Base-by-base conservation (phyloP, 2,888 invertebrate species). In the Chrysopilus asiliformis region DNA sequence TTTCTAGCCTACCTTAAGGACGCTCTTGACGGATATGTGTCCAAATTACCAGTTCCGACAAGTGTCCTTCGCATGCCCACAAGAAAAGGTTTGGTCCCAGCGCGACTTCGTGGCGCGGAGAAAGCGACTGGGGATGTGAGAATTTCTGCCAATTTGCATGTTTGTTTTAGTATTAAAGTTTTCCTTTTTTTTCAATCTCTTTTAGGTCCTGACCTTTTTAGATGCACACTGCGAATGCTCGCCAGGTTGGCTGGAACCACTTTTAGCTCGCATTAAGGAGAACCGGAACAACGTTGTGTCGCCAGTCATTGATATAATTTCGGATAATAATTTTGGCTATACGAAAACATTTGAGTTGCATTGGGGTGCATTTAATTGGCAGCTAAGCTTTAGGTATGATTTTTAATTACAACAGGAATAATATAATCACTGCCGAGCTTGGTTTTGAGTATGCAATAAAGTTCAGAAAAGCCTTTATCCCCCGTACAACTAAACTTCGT, bases 301-400 rank as follows among this genome's bases (percentile, higher is more conserved):
- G 49, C 90, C 90, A 0, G 81, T 90, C 1, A 91, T 91, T 41
- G 91, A 91, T 56, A 89, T 97, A 13, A 85, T 98, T 30, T 90
- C 89, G 42, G 93, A 97, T 53, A 87, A 95, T 49, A 91, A 90
- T 3, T 84, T 98, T 51, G 89, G 93, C 22, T 98, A 97, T 57
- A 82, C 82, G 3, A 85, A 91, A 51, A 87, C 87, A 41, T 38
- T 38, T 17, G 95, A 97, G 58, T 75, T 94, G 32, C 94, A 95
- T 52, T 93, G 93, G 84, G 98, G 97, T 4, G 95, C 91, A 0
- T 94, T 98, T 59, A 97, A 94, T 60, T 97, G 97, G 95, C 83
- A 90, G 47, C 67, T 98, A 12, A 94, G 94, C 56, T 98, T 83
- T 52, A 61, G 61, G 39, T 62, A 53, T 34, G 9, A 13, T 28